Evolutionary conservation across 2,888 invertebrate genomes (phyloP), one percentile per base, ranked within the genome.

Genomic region (Eremobia ochroleuca): DNA sequence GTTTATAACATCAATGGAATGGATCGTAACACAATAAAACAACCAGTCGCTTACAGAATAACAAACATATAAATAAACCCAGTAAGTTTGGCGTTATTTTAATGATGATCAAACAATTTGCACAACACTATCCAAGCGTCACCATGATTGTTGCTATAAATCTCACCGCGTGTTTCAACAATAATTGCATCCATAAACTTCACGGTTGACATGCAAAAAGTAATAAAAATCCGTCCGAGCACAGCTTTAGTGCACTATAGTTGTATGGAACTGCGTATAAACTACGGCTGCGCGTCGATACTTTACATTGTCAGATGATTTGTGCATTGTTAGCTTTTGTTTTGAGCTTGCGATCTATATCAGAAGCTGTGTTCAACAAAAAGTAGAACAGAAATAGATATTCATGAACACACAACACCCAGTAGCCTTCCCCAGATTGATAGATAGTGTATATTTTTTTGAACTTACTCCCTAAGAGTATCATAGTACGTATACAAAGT

Each of bases 111-210:
- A 85, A 89, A 89, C 86, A 88, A 86, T 86, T 85, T 77, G 65
- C 58, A 76, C 87, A 85, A 84, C 87, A 85, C 80, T 81, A 83
- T 79, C 85, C 68, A 59, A 76, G 80, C 82, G 74, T 88, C 80
- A 81, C 79, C 80, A 81, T 87, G 90, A 91, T 92, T 86, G 90
- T 89, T 86, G 87, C 83, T 86, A 92, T 93, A 93, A 93, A 93
- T 93, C 90, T 90, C 87, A 79, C 75, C 67, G 71, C 83, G 77
- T 90, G 92, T 93, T 92, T 90, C 93, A 93, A 91, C 92, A 93
- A 94, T 94, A 93, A 94, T 94, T 94, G 93, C 92, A 75, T 90
- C 93, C 91, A 95, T 95, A 95, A 95, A 95, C 92, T 93, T 93
- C 92, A 93, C 91, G 92, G 92, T 92, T 93, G 94, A 94, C 93